Percentiles rank a stretch among this genome's conserved stretches.
Evolutionary conservation across 1,140 invertebrate genomes (phyloP).

Genomic region (Brachionus manjavacas): DNA sequence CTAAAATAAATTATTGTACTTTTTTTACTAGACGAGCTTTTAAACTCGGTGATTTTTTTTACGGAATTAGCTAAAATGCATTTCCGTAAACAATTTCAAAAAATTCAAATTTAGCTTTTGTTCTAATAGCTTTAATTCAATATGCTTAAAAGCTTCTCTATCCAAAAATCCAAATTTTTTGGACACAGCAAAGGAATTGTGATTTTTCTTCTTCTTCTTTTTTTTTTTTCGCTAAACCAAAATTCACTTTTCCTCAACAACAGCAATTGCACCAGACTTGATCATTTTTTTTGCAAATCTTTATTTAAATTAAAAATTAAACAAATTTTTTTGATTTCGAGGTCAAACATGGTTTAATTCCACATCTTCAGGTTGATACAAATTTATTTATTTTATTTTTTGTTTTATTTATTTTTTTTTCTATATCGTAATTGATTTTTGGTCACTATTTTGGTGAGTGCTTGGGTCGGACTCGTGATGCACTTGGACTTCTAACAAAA

Average conservation of each 20-base stretch:
- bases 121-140: neutral
- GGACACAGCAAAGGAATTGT: neutral
- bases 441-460: neutral
- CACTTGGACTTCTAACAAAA: neutral
- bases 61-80: neutral
- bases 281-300: neutral
- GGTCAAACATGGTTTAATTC: conserved; percentile 43
- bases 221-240: neutral
- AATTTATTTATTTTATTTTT: neutral
- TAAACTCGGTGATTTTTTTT: neutral
- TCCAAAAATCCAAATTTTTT: neutral
- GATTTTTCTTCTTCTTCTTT: too few species aligned
- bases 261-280: neutral
- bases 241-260: neutral
- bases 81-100: too few species aligned
- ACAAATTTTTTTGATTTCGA: conserved; percentile 29
- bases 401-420: neutral
- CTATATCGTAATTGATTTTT: neutral
- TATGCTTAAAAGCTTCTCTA: neutral
- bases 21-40: neutral
- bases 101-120: neutral
- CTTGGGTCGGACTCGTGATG: too few species aligned
- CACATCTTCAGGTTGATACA: conserved; percentile 36
- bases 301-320: neutral
- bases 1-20: neutral